phyloP scores from a whole-genome alignment of 2,888 invertebrate species.

The Apamea anceps region DNA sequence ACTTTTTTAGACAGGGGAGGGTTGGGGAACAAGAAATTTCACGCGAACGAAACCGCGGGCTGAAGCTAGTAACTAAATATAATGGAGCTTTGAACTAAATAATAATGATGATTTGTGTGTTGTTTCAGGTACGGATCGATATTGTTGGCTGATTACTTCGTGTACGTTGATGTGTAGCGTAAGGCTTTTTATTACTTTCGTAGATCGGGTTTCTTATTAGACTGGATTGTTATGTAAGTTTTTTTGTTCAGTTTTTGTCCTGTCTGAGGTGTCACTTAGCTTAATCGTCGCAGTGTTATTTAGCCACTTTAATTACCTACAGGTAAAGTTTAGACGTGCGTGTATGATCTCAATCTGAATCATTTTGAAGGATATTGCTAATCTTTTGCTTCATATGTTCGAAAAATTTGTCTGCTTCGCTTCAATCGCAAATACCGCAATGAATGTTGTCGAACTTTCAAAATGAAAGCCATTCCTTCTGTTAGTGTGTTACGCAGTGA shows the following conservation, averaged over 20 bases:
- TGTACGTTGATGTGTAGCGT: conserved; percentile 9
- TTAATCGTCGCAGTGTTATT: conserved; percentile 1
- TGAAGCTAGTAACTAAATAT: conserved; percentile 19
- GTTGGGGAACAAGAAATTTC: too few relatives aligned
- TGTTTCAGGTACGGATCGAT: conserved; percentile 51
- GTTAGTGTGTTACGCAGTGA: too few relatives aligned
- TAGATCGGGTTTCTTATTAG: conserved; percentile 25
- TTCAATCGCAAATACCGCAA: too few relatives aligned
- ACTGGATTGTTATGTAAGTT: conserved; percentile 5
- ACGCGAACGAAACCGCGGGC: too few relatives aligned
- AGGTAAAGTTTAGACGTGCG: neutral
- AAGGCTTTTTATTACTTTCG: conserved; percentile 15
- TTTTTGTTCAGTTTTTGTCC: conserved; percentile 8
- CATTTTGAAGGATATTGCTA: too few relatives aligned
- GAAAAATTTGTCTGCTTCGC: too few relatives aligned
- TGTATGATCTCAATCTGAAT: neutral
- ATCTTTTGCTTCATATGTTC: too few relatives aligned
- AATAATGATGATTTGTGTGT: conserved; percentile 43
- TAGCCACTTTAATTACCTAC: neutral
- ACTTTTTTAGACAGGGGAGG: too few relatives aligned
- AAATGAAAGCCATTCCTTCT: too few relatives aligned
- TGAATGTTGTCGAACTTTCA: too few relatives aligned
- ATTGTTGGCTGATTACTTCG: conserved; percentile 22
- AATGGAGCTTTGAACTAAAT: conserved; percentile 16
- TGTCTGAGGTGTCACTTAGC: neutral